Conservation (phyloP, 2,888 invertebrate species). For the Strigamia crassipes region DNA sequence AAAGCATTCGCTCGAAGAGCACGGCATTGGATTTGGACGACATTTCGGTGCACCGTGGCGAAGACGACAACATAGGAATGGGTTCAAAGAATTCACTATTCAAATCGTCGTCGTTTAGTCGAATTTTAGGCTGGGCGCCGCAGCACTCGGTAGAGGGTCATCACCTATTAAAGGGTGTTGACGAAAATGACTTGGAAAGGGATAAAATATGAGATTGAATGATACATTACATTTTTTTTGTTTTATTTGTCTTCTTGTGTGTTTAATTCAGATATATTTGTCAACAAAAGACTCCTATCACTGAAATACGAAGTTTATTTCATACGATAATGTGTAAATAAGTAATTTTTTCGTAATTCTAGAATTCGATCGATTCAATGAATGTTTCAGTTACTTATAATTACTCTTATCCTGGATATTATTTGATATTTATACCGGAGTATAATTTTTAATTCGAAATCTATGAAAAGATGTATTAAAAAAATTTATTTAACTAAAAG, state of each 20-base stretch:
- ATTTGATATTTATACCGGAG: neutral
- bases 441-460: neutral
- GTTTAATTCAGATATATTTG: neutral
- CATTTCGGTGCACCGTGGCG: slow-evolving; percentile 78
- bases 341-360: neutral
- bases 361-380: neutral
- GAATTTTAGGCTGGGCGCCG: slow-evolving; percentile 36
- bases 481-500: too few relatives aligned
- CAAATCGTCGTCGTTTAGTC: neutral
- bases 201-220: neutral
- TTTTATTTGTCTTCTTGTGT: neutral
- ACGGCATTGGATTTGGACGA: slow-evolving; percentile 65
- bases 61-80: slow-evolving; percentile 67
- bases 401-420: neutral
- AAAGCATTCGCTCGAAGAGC: slow-evolving; percentile 63
- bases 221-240: neutral
- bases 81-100: slow-evolving; percentile 52
- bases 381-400: neutral
- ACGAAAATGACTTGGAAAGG: slow-evolving; percentile 44
- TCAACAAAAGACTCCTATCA: neutral
- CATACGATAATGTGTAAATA: neutral
- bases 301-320: neutral
- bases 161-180: slow-evolving; percentile 44
- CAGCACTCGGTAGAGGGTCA: slow-evolving; percentile 40
- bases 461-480: neutral